Conservation (phyloP, 2,888 invertebrate species). For the Cordilura impudica region DNA sequence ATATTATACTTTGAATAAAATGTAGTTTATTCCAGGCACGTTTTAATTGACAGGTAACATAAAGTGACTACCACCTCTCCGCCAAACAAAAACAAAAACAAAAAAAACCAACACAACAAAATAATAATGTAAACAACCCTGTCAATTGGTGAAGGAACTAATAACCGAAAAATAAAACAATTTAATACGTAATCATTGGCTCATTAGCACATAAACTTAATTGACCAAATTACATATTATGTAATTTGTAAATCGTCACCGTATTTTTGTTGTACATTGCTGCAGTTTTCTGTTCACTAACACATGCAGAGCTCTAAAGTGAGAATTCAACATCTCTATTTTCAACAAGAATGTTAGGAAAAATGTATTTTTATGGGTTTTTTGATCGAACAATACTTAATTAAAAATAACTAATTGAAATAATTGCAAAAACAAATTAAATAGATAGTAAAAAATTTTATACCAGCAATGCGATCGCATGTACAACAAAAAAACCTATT, state of each 20-base stretch:
- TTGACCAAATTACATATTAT: constrained; percentile 73
- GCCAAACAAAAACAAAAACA: constrained; percentile 7
- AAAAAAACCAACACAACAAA: constrained; percentile 19
- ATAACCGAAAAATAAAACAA: constrained; percentile 33
- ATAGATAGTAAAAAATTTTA: too few species aligned
- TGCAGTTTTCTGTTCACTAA: constrained; percentile 2
- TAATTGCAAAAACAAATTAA: too few species aligned
- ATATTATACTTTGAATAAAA: neutral
- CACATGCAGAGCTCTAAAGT: neutral
- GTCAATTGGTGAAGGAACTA: neutral
- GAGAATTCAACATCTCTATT: too few species aligned
- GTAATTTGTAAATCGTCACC: constrained; percentile 71
- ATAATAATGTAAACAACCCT: constrained; percentile 20
- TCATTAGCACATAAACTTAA: constrained; percentile 72
- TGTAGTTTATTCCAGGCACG: constrained; percentile 39
- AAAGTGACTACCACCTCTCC: constrained; percentile 8
- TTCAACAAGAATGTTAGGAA: too few species aligned
- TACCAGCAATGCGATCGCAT: too few species aligned
- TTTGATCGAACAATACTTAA: too few species aligned
- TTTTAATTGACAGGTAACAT: constrained; percentile 36
- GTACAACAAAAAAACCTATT: too few species aligned
- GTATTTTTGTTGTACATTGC: constrained; percentile 23
- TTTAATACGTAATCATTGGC: constrained; percentile 68
- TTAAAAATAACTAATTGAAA: too few species aligned
- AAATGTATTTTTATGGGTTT: too few species aligned